Percentiles rank a stretch among this genome's conserved stretches.
These are phyloP conservation scores for Eleutherodactylus coqui DNA, from an alignment of 2,797 vertebrate genomes.

Conservation along the genomic window DNA sequence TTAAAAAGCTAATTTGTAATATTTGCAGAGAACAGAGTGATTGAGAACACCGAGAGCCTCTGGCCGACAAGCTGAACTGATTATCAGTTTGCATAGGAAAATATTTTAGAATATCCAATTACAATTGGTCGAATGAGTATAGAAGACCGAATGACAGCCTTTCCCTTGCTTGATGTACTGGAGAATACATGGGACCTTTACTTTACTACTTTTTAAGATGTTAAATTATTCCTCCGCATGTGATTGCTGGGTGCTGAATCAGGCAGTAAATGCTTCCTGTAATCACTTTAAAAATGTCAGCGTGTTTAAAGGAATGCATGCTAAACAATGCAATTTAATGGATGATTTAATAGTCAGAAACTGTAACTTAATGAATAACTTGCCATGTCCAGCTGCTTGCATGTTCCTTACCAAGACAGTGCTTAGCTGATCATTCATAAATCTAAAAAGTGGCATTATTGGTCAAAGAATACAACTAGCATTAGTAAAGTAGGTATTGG, in stretches of 20 bases:
- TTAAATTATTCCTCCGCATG: not conserved
- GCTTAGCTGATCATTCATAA: not conserved
- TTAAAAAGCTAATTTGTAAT: constrained; percentile 3
- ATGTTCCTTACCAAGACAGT: not conserved
- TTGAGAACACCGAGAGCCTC: constrained; percentile 8
- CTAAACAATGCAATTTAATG: constrained; percentile 28
- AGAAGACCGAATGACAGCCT: not conserved
- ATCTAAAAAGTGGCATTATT: not conserved
- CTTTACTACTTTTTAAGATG: constrained; percentile 2
- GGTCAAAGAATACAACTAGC: not conserved
- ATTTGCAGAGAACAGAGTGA: constrained; percentile 14
- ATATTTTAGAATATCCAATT: constrained; percentile 10
- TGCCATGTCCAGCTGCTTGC: not conserved
- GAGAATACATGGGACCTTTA: not conserved
- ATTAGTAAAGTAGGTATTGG: not conserved
- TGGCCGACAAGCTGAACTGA: not conserved
- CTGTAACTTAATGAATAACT: constrained; percentile 30
- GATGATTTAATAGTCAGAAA: constrained; percentile 11
- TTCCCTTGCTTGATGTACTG: not conserved
- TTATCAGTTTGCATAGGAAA: constrained; percentile 28
- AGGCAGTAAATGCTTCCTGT: constrained; percentile 35
- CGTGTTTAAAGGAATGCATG: not conserved
- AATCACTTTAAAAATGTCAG: constrained; percentile 27
- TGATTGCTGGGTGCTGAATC: constrained; percentile 13
- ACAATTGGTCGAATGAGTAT: not conserved